Percentiles rank a stretch among this genome's conserved stretches.
Conservation (phyloP, 2,113 vertebrate species). For the Pygoscelis adeliae region DNA sequence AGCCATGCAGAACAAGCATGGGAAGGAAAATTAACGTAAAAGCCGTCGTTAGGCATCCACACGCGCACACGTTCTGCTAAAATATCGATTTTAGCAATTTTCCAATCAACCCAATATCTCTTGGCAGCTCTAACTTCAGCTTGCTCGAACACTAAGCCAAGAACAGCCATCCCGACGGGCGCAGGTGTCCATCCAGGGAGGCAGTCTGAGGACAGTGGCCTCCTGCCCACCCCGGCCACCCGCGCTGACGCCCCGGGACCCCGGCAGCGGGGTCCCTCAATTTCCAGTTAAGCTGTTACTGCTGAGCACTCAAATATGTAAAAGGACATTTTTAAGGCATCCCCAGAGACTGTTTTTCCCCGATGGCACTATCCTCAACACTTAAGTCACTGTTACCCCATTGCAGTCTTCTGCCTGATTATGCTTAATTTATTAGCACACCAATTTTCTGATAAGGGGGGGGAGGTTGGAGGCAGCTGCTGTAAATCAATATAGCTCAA, state of each 20-base stretch:
- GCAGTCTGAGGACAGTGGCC: background rate
- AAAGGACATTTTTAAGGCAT: background rate
- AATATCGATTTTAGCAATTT: background rate
- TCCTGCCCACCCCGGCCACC: background rate
- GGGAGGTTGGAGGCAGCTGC: background rate
- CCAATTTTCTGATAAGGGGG: background rate
- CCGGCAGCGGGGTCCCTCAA: background rate
- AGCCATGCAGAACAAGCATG: background rate
- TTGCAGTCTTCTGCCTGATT: background rate
- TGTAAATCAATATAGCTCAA: background rate
- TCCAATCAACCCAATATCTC: background rate
- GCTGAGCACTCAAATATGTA: accelerated
- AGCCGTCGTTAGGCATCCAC: accelerated
- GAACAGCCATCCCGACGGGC: accelerated
- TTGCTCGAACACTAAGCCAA: background rate
- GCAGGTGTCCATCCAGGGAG: background rate
- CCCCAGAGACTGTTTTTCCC: background rate
- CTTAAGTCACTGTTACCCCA: background rate
- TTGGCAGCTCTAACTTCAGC: background rate
- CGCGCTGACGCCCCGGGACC: background rate
- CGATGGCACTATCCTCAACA: accelerated
- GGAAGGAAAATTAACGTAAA: accelerated
- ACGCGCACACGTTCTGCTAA: background rate
- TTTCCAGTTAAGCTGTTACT: background rate
- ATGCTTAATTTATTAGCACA: too few species aligned